Conservation (phyloP, 2,113 vertebrate species). For the Oncorhynchus tshawytscha region DNA sequence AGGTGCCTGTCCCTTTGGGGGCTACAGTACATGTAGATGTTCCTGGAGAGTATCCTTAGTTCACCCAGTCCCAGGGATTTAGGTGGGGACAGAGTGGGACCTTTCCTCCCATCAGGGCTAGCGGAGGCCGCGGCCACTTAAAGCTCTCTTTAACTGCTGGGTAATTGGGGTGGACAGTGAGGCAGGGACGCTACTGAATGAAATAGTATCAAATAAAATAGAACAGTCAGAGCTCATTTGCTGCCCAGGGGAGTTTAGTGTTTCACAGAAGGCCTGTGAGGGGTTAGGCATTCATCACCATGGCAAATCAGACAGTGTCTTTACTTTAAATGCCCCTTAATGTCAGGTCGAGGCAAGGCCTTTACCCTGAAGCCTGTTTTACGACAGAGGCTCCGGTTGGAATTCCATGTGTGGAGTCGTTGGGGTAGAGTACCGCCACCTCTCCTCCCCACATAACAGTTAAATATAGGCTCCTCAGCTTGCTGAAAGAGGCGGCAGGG, state of each 20-base stretch:
- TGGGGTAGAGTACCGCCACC: not conserved
- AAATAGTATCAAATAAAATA: slow-evolving; percentile 72
- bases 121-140: slow-evolving; percentile 11
- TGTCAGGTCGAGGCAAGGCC: slow-evolving; percentile 65
- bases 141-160: slow-evolving; percentile 37
- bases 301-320: slow-evolving; percentile 69
- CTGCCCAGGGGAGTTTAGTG: slow-evolving; percentile 70
- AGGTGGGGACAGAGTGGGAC: not conserved
- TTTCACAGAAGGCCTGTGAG: slow-evolving; percentile 65
- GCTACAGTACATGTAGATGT: not conserved
- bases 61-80: not conserved
- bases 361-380: slow-evolving; percentile 66
- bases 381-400: slow-evolving; percentile 39
- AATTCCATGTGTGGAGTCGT: slow-evolving; percentile 39
- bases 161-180: slow-evolving; percentile 56
- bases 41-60: not conserved
- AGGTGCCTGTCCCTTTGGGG: not conserved
- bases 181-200: slow-evolving; percentile 55
- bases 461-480: not conserved
- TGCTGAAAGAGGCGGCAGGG: slow-evolving; percentile 1
- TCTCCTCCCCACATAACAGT: not conserved
- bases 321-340: slow-evolving; percentile 70
- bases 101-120: not conserved
- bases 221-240: slow-evolving; percentile 72
- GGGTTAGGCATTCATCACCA: slow-evolving; percentile 62